Percentiles rank a stretch among this genome's conserved stretches.
phyloP scores from a whole-genome alignment of 2,113 vertebrate genomes.

The Meriones unguiculatus region DNA sequence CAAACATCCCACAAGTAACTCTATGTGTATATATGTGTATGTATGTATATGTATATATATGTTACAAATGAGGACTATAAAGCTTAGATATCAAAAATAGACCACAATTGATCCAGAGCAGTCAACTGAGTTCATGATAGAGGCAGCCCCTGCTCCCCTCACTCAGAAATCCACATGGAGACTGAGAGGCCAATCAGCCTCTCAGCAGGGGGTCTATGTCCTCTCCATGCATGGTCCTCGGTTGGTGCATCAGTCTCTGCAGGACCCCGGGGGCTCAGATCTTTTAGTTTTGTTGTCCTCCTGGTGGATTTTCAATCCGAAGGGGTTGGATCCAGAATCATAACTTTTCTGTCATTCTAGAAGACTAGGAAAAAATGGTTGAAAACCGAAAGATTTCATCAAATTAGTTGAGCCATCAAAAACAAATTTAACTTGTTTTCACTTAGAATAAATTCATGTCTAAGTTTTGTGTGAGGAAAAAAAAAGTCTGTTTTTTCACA shows the following conservation, averaged over 20 bases:
- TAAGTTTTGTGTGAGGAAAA: background rate
- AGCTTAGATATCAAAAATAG: background rate
- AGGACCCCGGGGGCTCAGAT: too few species aligned
- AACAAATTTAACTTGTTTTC: constrained; percentile 42
- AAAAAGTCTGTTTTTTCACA: constrained; percentile 19
- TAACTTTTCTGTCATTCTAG: background rate
- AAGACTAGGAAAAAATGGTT: constrained; percentile 12
- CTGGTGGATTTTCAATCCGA: constrained; percentile 14
- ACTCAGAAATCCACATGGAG: too few species aligned
- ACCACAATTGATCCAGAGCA: background rate
- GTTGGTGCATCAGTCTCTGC: too few species aligned
- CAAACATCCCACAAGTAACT: background rate
- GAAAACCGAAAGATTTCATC: constrained; percentile 45
- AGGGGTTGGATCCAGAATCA: background rate
- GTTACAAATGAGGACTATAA: constrained; percentile 33
- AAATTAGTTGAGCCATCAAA: constrained; percentile 50
- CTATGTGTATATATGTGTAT: background rate
- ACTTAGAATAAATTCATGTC: background rate
- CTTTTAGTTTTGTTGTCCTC: too few species aligned
- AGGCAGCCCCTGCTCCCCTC: too few species aligned
- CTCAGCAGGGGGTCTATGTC: too few species aligned
- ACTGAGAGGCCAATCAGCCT: too few species aligned
- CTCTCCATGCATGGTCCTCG: too few species aligned
- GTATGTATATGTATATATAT: too few species aligned
- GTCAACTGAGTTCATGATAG: too few species aligned